These are phyloP conservation scores for Osmerus eperlanus DNA, from an alignment of 2,113 vertebrate genomes.

Conservation along the genomic window DNA sequence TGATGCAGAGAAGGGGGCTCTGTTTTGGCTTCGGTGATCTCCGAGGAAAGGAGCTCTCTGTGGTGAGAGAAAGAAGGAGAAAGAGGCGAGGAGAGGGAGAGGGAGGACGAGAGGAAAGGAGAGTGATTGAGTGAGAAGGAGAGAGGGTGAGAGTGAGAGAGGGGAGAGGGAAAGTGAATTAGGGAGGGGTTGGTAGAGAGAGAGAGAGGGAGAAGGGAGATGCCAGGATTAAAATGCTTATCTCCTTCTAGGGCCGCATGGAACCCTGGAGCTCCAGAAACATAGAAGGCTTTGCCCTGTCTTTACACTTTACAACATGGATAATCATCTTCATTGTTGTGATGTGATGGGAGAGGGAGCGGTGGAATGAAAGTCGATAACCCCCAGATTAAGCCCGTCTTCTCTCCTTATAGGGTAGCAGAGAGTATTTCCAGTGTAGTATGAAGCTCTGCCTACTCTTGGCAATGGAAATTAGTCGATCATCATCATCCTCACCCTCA, in stretches of 20 bases:
- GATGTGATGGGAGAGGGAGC: too few species aligned
- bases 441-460: too few species aligned
- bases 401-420: too few species aligned
- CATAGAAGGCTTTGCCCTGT: neutral
- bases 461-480: too few species aligned
- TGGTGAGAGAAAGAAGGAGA: conserved; percentile 4
- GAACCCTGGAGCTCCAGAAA: neutral
- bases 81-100: conserved; percentile 34
- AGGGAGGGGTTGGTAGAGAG: neutral
- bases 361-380: too few species aligned
- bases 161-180: neutral
- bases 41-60: conserved; percentile 12
- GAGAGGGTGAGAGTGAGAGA: conserved; percentile 6
- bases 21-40: neutral
- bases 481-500: neutral
- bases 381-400: too few species aligned
- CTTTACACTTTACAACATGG: too few species aligned
- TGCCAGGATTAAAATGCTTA: neutral
- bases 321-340: too few species aligned
- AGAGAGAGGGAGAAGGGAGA: neutral
- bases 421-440: too few species aligned
- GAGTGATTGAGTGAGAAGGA: neutral
- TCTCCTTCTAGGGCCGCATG: neutral
- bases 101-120: neutral
- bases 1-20: neutral